A percentile compares a stretch with the other conserved stretches of the same genome.
These are phyloP conservation scores for Macrotrachela quadricornifera DNA, from an alignment of 1,140 invertebrate genomes.

Conservation along the genomic window DNA sequence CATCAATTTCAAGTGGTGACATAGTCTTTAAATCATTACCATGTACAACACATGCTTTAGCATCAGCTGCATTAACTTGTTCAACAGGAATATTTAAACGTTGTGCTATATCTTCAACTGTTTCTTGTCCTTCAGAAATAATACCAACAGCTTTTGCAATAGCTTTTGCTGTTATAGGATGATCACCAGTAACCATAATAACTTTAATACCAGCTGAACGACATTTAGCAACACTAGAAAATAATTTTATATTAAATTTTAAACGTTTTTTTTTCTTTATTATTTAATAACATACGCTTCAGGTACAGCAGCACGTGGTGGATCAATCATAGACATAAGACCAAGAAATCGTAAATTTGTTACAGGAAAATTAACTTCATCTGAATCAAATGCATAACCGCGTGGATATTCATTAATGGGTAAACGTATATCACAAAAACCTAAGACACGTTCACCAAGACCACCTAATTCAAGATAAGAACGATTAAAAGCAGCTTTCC, in stretches of 20 bases:
- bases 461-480: conserved; percentile 94
- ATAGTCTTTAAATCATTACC: conserved; percentile 72
- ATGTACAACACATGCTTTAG: conserved; percentile 79
- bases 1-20: conserved; percentile 57
- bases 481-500: conserved; percentile 93
- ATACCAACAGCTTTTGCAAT: conserved; percentile 98
- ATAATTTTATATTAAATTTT: too few species aligned
- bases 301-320: conserved; percentile 42
- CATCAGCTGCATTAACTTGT: conserved; percentile 58
- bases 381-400: conserved; percentile 69
- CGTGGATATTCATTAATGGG: conserved; percentile 63
- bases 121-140: conserved; percentile 71
- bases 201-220: conserved; percentile 16
- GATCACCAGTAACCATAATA: conserved; percentile 57
- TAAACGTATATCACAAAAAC: conserved; percentile 70
- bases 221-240: conserved; percentile 6
- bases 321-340: conserved; percentile 98
- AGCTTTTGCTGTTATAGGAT: conserved; percentile 97
- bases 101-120: conserved; percentile 79
- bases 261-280: conserved; percentile 46
- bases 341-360: conserved; percentile 85
- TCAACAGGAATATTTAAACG: conserved; percentile 62
- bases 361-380: conserved; percentile 74
- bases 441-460: conserved; percentile 80
- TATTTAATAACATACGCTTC: conserved; percentile 32